Conservation (phyloP, 2,888 invertebrate genomes). For the Temnothorax ravouxi region DNA sequence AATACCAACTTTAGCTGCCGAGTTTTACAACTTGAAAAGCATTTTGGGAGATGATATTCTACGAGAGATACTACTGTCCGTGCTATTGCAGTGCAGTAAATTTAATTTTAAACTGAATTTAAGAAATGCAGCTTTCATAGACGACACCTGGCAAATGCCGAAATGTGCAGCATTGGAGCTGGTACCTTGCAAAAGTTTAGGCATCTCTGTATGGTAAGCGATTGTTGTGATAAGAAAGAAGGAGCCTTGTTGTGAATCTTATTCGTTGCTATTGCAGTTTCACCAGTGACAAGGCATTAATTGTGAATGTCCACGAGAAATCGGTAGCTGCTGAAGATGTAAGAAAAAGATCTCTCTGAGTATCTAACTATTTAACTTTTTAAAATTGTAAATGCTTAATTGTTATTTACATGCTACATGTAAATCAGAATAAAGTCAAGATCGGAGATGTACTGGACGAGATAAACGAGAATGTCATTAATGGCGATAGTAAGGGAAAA, state of each 20-base stretch:
- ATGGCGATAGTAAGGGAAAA: conserved; percentile 86
- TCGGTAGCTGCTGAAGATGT: conserved; percentile 90
- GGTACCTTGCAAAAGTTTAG: conserved; percentile 89
- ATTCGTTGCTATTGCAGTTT: conserved; percentile 86
- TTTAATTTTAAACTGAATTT: conserved; percentile 87
- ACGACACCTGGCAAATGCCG: conserved; percentile 89
- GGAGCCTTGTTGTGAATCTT: neutral
- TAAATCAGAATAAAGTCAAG: conserved; percentile 87
- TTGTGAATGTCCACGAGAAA: conserved; percentile 88
- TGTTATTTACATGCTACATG: conserved; percentile 28
- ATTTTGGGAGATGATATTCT: conserved; percentile 90
- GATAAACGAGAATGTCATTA: conserved; percentile 88
- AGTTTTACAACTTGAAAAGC: conserved; percentile 84
- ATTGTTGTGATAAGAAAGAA: conserved; percentile 1
- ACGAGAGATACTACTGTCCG: conserved; percentile 88
- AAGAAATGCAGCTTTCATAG: conserved; percentile 89
- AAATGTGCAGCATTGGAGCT: conserved; percentile 88
- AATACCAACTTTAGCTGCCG: conserved; percentile 78
- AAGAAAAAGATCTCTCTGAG: conserved; percentile 80
- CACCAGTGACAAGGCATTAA: conserved; percentile 88
- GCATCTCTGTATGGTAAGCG: conserved; percentile 88
- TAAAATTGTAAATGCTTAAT: conserved; percentile 28
- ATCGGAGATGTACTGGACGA: conserved; percentile 90
- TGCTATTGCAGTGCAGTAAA: conserved; percentile 87
- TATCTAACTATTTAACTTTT: neutral